These are phyloP conservation scores for Bellardia pandia DNA, from an alignment of 2,888 invertebrate genomes.

Conservation along the genomic window DNA sequence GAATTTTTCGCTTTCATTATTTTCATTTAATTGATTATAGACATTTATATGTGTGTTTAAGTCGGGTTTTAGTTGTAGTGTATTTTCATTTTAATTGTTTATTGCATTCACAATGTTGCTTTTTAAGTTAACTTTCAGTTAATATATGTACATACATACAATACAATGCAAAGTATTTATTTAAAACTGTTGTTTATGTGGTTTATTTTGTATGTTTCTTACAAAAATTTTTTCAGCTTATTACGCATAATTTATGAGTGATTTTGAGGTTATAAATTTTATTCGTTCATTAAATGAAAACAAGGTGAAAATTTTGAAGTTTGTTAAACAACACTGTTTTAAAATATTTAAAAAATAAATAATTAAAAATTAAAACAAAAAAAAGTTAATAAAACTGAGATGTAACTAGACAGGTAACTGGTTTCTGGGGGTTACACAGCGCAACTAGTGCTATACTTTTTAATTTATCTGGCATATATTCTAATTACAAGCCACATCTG, in stretches of 20 bases:
- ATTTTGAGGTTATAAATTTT: slow-evolving; percentile 19
- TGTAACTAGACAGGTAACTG: too few species aligned
- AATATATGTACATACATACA: too few species aligned
- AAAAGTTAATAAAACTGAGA: neutral
- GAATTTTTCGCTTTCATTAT: slow-evolving; percentile 38
- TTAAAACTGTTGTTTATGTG: slow-evolving; percentile 21
- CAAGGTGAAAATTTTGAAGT: slow-evolving; percentile 25
- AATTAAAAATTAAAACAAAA: neutral
- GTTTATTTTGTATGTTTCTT: slow-evolving; percentile 11
- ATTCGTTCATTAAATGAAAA: slow-evolving; percentile 2
- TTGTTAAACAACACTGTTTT: neutral
- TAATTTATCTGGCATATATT: too few species aligned
- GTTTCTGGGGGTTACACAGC: too few species aligned
- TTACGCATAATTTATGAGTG: slow-evolving; percentile 41
- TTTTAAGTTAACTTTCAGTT: neutral
- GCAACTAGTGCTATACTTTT: too few species aligned
- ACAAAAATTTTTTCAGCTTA: neutral
- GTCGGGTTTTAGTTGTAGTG: neutral
- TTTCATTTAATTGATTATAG: slow-evolving; percentile 37
- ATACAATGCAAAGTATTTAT: neutral
- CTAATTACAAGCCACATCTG: too few species aligned
- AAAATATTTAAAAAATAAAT: slow-evolving; percentile 8
- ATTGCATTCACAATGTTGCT: slow-evolving; percentile 3
- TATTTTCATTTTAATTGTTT: slow-evolving; percentile 23
- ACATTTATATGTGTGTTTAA: slow-evolving; percentile 4